Evolutionary conservation across 2,797 vertebrate genomes (phyloP), one percentile per base, ranked within the genome.

Genomic region (Sternotherus odoratus): DNA sequence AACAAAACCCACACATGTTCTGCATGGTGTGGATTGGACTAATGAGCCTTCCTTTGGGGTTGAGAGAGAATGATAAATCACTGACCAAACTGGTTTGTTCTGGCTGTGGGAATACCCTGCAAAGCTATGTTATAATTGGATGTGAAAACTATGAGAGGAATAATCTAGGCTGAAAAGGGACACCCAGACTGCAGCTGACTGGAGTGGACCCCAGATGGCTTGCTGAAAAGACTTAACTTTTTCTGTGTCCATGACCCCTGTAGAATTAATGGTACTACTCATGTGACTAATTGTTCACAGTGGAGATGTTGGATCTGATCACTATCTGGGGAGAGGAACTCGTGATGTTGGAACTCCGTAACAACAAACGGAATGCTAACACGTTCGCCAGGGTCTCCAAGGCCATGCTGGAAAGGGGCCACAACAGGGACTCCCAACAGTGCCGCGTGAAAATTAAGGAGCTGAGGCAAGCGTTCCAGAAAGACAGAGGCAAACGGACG

Each of bases 1-100:
- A 83, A 2, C 5, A 21, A 24, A 48, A 1, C 0, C n/a, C 21
- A 39, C n/a, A 48, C 7, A n/a, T n/a, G 16, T 75, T 75, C 26
- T 75, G 28, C 43, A 17, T 75, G 24, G 72, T 30, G 24, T 48
- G 24, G 26, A 9, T 75, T 75, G 72, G 72, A 16, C 26, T 75
- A 75, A 75, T 43, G 72, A 17, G 43, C 4, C 43, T 43, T 48
- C 28, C 43, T 69, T 36, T 69, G 63, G 63, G 19, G n/a, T 24
- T 69, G 63, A 36, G 63, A 36, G n/a, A 69, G n/a, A 69, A 39
- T 19, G 39, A 69, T n/a, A 63, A 30, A 24, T 69, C 63, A 36
- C 21, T 69, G 63, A 39, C 63, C n/a, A 69, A 69, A 69, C 19
- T 36, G 36, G 9, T 36, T 39, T 69, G n/a, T 39, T 39, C n/a